A percentile compares a stretch with the other conserved stretches of the same genome.
These are phyloP conservation scores for Gymnothorax javanicus DNA, from an alignment of 2,797 vertebrate species.

Conservation along the genomic window DNA sequence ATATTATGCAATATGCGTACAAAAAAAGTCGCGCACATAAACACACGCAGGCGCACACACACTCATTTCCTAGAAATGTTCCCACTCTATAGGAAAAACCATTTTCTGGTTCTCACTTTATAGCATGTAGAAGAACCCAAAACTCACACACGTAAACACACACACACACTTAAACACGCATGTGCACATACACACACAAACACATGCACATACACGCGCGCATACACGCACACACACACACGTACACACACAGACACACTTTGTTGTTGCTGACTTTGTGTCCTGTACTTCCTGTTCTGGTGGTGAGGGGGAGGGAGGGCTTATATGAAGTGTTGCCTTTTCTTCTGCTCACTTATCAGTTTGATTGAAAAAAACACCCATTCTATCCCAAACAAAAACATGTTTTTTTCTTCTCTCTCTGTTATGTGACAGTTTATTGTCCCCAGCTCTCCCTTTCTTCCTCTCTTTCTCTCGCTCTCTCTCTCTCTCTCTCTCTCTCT, in stretches of 20 bases:
- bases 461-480: too few relatives aligned
- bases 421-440: constrained; percentile 53
- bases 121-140: too few relatives aligned
- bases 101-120: too few relatives aligned
- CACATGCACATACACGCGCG: not conserved
- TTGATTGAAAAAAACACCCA: not conserved
- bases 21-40: too few relatives aligned
- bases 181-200: not conserved
- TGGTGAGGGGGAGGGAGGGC: not conserved
- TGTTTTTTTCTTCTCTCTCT: constrained; percentile 48
- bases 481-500: too few relatives aligned
- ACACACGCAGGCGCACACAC: too few relatives aligned
- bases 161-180: not conserved
- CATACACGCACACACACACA: not conserved
- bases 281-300: not conserved
- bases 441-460: constrained; percentile 39
- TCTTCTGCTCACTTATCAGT: not conserved
- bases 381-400: constrained; percentile 46
- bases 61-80: too few relatives aligned
- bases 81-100: too few relatives aligned
- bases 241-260: not conserved
- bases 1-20: too few relatives aligned
- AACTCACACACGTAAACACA: too few relatives aligned
- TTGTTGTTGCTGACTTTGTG: not conserved
- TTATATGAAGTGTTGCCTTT: constrained; percentile 11